Conservation (phyloP, 1,140 invertebrate genomes). For the Drosophila orena region DNA sequence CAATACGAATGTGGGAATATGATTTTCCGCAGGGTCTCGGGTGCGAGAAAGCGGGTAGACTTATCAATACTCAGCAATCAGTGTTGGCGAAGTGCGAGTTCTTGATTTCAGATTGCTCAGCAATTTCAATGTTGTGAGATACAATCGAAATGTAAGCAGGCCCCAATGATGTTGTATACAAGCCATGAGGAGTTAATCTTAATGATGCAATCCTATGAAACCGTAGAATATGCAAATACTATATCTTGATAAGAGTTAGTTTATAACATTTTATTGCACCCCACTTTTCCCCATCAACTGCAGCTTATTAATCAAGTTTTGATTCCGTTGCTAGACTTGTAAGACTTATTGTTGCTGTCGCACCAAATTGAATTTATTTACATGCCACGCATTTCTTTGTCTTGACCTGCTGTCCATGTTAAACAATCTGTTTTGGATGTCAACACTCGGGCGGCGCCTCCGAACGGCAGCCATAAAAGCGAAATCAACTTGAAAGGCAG, state of each 20-base stretch:
- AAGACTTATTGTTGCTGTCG: constrained; percentile 34
- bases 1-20: constrained; percentile 23
- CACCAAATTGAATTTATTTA: constrained; percentile 77
- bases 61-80: constrained; percentile 32
- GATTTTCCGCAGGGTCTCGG: neutral
- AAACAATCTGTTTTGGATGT: constrained; percentile 80
- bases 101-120: neutral
- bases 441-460: constrained; percentile 60
- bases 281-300: neutral
- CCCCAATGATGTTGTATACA: neutral
- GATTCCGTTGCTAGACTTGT: constrained; percentile 30
- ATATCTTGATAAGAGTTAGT: neutral
- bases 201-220: no score
- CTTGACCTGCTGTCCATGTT: constrained; percentile 66
- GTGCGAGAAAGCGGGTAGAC: neutral
- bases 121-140: neutral
- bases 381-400: constrained; percentile 79
- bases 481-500: constrained; percentile 13
- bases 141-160: neutral
- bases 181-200: no score
- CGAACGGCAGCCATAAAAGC: constrained; percentile 27
- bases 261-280: neutral
- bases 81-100: constrained; percentile 20
- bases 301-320: constrained; percentile 22
- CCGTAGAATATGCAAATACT: neutral